phyloP scores from a whole-genome alignment of 64 coral and sea anemone genomes.

The Anthopleura sola region DNA sequence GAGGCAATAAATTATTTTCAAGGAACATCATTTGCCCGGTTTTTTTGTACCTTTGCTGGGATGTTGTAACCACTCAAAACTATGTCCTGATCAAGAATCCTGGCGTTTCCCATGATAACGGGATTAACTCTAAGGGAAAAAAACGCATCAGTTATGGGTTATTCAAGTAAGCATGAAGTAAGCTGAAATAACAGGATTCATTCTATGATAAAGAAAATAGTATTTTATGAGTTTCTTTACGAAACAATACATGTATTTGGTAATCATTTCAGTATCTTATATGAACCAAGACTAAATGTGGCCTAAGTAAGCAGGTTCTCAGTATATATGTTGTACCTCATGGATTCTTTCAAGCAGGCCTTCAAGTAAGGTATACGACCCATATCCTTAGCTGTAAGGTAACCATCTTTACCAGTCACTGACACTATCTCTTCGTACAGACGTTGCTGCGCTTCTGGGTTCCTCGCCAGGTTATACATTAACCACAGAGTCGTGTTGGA shows the following conservation, averaged over 20 bases:
- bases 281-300: too few species aligned
- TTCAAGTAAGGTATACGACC: constrained; percentile 36
- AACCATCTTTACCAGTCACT: constrained; percentile 31
- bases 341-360: constrained; percentile 34
- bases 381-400: constrained; percentile 27
- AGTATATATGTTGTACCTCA: constrained; percentile 35
- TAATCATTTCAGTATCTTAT: too few species aligned
- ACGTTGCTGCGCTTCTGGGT: constrained; percentile 41
- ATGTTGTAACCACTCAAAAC: constrained; percentile 44
- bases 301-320: too few species aligned
- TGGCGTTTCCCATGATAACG: background rate
- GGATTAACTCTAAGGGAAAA: constrained; percentile 13
- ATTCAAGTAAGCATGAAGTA: too few species aligned
- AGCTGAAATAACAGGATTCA: too few species aligned
- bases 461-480: constrained; percentile 30
- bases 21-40: too few species aligned
- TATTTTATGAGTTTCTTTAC: too few species aligned
- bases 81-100: constrained; percentile 30
- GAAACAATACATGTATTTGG: too few species aligned
- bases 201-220: too few species aligned
- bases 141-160: background rate
- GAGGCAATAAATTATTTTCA: too few species aligned
- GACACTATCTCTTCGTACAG: constrained; percentile 40
- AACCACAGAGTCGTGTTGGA: constrained; percentile 22
- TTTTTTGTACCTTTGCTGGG: constrained; percentile 36